Base-by-base conservation (phyloP, 2,888 invertebrate species). In the Pseudanteris insignis region DNA sequence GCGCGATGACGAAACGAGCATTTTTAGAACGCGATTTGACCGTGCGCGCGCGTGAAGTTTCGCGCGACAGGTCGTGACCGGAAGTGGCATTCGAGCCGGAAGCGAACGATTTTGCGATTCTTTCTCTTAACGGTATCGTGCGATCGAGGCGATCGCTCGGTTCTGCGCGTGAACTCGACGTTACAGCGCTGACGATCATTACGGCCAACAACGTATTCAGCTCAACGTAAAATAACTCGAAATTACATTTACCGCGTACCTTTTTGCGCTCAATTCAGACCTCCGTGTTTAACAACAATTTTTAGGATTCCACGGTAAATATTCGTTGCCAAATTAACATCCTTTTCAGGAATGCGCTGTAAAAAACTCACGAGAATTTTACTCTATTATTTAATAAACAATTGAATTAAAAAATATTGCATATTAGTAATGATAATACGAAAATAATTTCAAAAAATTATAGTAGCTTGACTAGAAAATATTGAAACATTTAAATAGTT, bases 41-140 rank as follows among this genome's bases (percentile, higher is more conserved):
- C 21, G 21, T n/a, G n/a, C 47, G 62, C 61, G 66, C 58, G 66
- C 64, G 67, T 63, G 53, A 63, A 65, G 64, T 67, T 63, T 61
- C 63, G 67, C 63, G 65, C 66, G 65, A 65, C 65, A 63, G 58
- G 68, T 76, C 77, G 76, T 77, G 77, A 78, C 76, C 77, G 77
- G 77, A 77, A 77, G 72, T 70, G 70, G 63, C 70, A 69, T 63
- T 65, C 67, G 63, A 65, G 60, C 67, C 65, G 67, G 68, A 67
- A 68, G 66, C 50, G 60, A 65, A 57, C 70, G 68, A 67, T 69
- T 69, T 67, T 66, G 62, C 65, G 64, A 53, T 63, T 64, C 65
- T 64, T 51, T 58, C 60, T 64, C 63, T 64, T 73, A 74, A 74
- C 73, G 74, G 74, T 70, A 73, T 67, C 65, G 62, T 46, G 57